These are phyloP conservation scores for Spodoptera picta DNA, from an alignment of 2,888 invertebrate genomes.

Conservation along the genomic window DNA sequence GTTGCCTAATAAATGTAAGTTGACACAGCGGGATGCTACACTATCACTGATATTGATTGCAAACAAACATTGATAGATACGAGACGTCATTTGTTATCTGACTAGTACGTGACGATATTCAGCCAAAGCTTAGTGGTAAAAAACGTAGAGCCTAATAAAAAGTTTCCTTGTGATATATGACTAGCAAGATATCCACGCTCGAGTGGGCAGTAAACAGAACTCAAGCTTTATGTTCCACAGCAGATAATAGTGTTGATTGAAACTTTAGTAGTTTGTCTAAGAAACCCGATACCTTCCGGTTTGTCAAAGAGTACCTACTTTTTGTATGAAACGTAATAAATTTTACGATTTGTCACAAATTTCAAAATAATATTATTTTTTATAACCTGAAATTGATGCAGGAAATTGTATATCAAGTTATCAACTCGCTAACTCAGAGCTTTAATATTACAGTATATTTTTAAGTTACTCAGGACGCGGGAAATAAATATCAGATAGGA, in stretches of 20 bases:
- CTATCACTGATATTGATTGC: conserved; percentile 28
- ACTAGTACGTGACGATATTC: conserved; percentile 19
- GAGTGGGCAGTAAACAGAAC: conserved; percentile 21
- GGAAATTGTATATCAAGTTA: background rate
- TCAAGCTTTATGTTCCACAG: conserved; percentile 13
- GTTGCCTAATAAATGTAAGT: conserved; percentile 41
- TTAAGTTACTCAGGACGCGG: too few relatives aligned
- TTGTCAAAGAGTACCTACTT: background rate
- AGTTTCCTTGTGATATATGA: conserved; percentile 22
- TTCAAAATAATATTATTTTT: conserved; percentile 5
- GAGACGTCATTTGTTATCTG: conserved; percentile 27
- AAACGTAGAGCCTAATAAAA: conserved; percentile 18
- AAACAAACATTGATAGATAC: conserved; percentile 36
- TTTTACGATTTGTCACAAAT: conserved; percentile 5
- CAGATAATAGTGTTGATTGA: conserved; percentile 23
- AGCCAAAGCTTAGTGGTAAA: conserved; percentile 14
- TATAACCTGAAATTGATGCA: background rate
- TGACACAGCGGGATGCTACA: conserved; percentile 24
- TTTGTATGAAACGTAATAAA: background rate
- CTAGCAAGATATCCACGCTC: conserved; percentile 15
- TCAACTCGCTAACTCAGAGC: too few relatives aligned
- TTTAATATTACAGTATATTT: too few relatives aligned
- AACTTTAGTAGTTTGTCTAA: conserved; percentile 12
- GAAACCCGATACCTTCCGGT: conserved; percentile 21
- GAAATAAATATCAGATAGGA: too few relatives aligned